These are phyloP conservation scores for Phaethornis superciliosus DNA, from an alignment of 2,113 vertebrate genomes.

Conservation along the genomic window DNA sequence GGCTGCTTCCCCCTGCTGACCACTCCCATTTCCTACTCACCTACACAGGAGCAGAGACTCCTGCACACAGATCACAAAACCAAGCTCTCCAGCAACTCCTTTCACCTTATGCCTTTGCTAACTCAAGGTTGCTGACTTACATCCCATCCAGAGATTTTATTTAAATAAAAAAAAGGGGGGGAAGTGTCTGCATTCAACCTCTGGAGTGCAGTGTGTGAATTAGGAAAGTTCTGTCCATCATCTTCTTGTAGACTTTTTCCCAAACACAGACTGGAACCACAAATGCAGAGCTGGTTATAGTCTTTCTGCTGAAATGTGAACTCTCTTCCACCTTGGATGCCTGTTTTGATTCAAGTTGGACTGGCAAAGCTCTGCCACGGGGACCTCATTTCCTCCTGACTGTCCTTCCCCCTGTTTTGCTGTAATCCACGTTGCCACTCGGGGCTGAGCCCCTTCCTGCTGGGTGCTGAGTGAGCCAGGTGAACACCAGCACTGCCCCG, in stretches of 20 bases:
- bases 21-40: neutral
- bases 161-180: neutral
- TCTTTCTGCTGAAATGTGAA: neutral
- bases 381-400: neutral
- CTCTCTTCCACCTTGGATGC: neutral
- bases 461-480: accelerated
- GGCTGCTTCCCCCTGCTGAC: neutral
- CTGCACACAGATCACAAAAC: neutral
- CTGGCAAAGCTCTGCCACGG: neutral
- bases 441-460: neutral
- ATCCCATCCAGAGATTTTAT: neutral
- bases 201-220: neutral
- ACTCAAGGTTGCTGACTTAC: slow-evolving; percentile 41
- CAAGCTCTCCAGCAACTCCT: neutral
- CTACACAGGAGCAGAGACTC: neutral
- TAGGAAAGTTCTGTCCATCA: neutral
- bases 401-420: neutral
- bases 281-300: neutral
- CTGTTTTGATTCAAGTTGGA: neutral
- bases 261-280: neutral
- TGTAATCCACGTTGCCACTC: neutral
- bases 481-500: neutral
- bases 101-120: slow-evolving; percentile 36
- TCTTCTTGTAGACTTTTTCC: neutral
- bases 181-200: neutral